Evolutionary conservation across 2,797 vertebrate genomes (phyloP).

Genomic region (Buphagus erythrorhynchus): DNA sequence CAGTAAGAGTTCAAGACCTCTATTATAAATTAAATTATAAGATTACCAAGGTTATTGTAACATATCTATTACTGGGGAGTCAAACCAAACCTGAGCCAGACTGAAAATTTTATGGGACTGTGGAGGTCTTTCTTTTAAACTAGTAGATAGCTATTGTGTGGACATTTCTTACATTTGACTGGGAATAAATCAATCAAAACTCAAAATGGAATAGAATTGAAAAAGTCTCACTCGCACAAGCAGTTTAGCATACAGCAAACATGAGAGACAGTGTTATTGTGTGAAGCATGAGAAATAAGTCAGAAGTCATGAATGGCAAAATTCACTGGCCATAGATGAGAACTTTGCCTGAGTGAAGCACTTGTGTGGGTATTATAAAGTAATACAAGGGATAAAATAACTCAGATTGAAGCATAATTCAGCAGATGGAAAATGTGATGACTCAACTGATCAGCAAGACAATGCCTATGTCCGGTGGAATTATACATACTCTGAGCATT

Average conservation of each 20-base stretch:
- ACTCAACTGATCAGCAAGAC: neutral
- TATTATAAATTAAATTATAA: neutral
- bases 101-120: neutral
- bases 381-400: neutral
- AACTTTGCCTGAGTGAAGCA: neutral
- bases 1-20: conserved; percentile 24
- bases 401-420: conserved; percentile 25
- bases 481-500: neutral
- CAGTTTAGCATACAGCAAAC: neutral
- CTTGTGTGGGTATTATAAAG: neutral
- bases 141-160: neutral
- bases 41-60: neutral
- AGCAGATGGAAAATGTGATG: conserved; percentile 13
- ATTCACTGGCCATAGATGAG: neutral
- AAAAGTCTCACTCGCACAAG: neutral
- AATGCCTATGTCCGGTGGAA: neutral
- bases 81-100: neutral
- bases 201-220: neutral
- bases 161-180: neutral
- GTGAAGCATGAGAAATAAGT: neutral
- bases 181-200: neutral
- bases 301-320: neutral
- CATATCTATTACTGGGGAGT: neutral
- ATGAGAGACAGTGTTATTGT: neutral
- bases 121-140: neutral